These are phyloP conservation scores for Thamnophis elegans DNA, from an alignment of 2,797 vertebrate species.

Conservation along the genomic window DNA sequence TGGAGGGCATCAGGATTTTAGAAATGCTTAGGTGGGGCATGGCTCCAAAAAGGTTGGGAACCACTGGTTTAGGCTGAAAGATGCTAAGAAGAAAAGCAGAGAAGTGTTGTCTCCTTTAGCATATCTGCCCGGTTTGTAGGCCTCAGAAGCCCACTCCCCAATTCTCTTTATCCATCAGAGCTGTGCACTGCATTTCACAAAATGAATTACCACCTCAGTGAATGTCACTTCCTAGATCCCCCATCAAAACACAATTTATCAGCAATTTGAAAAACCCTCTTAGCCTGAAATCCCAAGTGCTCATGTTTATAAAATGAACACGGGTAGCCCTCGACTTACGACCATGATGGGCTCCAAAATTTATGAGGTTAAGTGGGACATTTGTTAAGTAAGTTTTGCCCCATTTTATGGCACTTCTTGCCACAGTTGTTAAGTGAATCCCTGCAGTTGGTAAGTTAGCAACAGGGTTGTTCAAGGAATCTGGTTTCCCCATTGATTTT, in stretches of 20 bases:
- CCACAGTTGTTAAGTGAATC: background rate
- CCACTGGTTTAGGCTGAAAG: background rate
- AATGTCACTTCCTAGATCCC: background rate
- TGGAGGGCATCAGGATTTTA: no score
- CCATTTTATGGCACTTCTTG: background rate
- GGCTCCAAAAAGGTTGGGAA: no score
- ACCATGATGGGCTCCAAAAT: background rate
- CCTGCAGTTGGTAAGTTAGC: background rate
- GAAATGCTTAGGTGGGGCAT: no score
- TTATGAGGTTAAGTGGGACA: background rate
- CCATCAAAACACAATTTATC: background rate
- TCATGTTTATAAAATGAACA: background rate
- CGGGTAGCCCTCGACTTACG: background rate
- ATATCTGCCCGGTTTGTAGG: background rate
- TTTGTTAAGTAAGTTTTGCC: background rate
- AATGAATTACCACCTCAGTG: background rate
- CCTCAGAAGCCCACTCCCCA: background rate
- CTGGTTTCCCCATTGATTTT: background rate
- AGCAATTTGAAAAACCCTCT: background rate
- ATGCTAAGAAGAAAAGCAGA: background rate
- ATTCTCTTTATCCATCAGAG: background rate
- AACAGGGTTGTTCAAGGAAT: background rate
- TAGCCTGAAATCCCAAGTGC: background rate
- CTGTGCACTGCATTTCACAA: background rate
- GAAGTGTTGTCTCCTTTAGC: background rate